phyloP scores from a whole-genome alignment of 1,140 invertebrate genomes.

The Leucophenga varia region DNA sequence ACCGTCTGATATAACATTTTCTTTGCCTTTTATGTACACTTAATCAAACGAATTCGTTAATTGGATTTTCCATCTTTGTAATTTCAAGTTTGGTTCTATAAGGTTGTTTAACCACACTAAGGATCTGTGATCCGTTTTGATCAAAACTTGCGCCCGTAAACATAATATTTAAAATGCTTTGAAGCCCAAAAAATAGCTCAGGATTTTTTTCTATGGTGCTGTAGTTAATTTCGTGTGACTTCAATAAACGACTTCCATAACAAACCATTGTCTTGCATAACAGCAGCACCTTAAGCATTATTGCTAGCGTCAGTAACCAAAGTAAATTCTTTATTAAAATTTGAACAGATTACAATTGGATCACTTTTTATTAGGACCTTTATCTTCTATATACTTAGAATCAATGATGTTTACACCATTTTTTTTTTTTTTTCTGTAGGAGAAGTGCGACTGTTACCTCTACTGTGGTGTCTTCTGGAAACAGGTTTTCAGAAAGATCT shows the following conservation, averaged over 20 bases:
- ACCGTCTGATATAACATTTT: not conserved
- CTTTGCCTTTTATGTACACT: conserved; percentile 6
- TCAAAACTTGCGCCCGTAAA: conserved; percentile 1
- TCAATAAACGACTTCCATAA: not conserved
- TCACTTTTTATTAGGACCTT: conserved; percentile 3
- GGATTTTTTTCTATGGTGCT: conserved; percentile 9
- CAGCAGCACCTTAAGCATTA: too few species aligned
- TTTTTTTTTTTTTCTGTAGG: too few species aligned
- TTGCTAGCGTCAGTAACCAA: too few species aligned
- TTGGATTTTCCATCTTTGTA: too few species aligned
- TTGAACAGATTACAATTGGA: conserved; percentile 4
- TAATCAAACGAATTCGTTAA: not conserved
- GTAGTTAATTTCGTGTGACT: conserved; percentile 6
- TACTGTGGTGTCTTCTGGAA: too few species aligned
- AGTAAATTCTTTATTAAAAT: conserved; percentile 11
- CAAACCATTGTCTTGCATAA: too few species aligned
- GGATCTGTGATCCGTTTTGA: conserved; percentile 2
- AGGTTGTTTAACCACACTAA: conserved; percentile 2
- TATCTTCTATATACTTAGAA: too few species aligned
- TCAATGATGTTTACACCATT: too few species aligned
- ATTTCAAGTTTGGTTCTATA: too few species aligned
- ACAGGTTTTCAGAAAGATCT: too few species aligned
- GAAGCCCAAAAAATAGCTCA: conserved; percentile 2
- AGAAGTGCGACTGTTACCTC: too few species aligned
- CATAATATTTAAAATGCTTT: conserved; percentile 6